phyloP scores from a whole-genome alignment of 2,113 vertebrate genomes.

The Pogonocichla stellata region DNA sequence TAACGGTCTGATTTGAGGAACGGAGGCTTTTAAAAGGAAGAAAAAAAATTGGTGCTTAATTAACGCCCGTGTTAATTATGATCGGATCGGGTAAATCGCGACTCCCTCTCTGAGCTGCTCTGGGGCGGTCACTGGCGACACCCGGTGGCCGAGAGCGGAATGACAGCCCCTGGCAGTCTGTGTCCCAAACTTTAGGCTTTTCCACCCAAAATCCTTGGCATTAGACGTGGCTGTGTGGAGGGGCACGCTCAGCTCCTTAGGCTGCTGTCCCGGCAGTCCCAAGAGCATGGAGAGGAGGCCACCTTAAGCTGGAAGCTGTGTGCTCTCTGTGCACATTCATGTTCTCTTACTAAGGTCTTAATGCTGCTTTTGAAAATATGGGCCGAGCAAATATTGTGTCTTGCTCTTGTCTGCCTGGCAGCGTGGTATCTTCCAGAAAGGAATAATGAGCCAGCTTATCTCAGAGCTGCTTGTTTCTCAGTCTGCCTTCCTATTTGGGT shows the following conservation, averaged over 20 bases:
- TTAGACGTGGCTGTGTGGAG: rapidly evolving
- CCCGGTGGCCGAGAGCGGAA: neutral
- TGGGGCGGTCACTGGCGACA: neutral
- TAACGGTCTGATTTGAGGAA: neutral
- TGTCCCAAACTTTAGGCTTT: rapidly evolving
- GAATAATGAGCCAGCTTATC: neutral
- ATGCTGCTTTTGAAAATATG: neutral
- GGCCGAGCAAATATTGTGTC: neutral
- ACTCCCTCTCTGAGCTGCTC: rapidly evolving
- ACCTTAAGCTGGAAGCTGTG: rapidly evolving
- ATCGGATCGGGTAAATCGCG: rapidly evolving
- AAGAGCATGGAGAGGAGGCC: neutral
- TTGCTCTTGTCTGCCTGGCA: neutral
- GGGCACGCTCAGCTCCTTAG: rapidly evolving
- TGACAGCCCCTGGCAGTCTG: rapidly evolving
- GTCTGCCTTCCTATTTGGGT: neutral
- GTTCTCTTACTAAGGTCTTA: rapidly evolving
- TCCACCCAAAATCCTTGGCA: rapidly evolving
- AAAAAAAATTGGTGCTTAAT: rapidly evolving
- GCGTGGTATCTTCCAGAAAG: neutral
- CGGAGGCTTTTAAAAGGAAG: neutral
- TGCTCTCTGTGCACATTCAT: rapidly evolving
- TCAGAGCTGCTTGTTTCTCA: neutral
- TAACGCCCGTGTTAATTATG: neutral
- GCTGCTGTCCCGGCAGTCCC: rapidly evolving